These are phyloP conservation scores for Eugnorisma glareosa DNA, from an alignment of 2,888 invertebrate species.

Conservation along the genomic window DNA sequence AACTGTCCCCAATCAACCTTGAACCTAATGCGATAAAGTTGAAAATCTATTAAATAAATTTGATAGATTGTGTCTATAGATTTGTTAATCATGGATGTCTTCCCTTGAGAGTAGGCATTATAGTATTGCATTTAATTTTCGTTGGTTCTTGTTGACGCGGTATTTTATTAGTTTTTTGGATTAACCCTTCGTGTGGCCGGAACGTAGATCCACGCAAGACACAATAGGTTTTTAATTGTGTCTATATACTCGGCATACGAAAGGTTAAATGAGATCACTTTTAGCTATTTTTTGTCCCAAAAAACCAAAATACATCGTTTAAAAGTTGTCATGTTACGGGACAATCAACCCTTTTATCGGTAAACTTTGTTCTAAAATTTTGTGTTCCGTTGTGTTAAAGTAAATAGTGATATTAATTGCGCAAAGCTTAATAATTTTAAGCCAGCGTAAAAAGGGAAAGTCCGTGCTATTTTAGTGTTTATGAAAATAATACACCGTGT, in stretches of 20 bases:
- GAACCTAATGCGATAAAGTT: too few relatives aligned
- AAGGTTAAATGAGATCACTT: not conserved
- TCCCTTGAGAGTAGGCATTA: not conserved
- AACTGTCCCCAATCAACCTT: too few relatives aligned
- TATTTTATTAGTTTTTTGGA: not conserved
- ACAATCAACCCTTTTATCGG: not conserved
- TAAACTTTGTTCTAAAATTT: not conserved
- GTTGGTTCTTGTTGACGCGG: not conserved
- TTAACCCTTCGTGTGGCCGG: too few relatives aligned
- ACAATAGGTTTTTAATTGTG: too few relatives aligned
- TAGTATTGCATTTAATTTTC: not conserved
- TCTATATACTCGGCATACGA: too few relatives aligned
- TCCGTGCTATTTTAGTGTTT: not conserved
- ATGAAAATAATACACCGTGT: not conserved
- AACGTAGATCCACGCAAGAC: too few relatives aligned
- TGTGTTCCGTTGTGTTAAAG: not conserved
- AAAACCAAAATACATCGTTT: not conserved
- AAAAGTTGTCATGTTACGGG: not conserved
- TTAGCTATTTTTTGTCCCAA: not conserved
- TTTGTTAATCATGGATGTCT: not conserved
- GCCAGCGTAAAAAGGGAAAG: not conserved
- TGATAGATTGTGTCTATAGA: too few relatives aligned
- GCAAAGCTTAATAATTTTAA: not conserved
- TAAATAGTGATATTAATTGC: not conserved
- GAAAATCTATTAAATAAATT: too few relatives aligned